Conservation (phyloP, 2,797 vertebrate genomes). For the Oceanodroma leucorhoa region DNA sequence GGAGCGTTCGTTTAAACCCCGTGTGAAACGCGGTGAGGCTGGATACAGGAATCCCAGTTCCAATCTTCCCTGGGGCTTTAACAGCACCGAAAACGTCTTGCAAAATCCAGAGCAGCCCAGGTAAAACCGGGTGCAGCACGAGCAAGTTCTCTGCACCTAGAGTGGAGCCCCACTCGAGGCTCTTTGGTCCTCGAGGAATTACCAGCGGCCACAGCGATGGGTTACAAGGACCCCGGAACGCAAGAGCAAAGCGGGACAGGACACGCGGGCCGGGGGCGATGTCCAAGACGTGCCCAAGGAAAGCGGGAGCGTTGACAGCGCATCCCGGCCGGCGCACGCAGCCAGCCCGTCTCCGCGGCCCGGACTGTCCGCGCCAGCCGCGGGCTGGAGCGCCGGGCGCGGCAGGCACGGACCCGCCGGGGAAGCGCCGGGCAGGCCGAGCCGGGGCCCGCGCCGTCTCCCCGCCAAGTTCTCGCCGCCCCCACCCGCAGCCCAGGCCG, state of each 20-base stretch:
- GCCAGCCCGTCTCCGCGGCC: background rate
- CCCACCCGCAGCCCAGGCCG: background rate
- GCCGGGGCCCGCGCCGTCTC: background rate
- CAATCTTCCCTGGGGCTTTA: background rate
- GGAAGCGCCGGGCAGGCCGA: background rate
- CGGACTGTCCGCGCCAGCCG: background rate
- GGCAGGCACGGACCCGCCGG: background rate
- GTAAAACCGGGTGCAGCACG: background rate
- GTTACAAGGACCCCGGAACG: background rate
- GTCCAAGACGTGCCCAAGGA: background rate
- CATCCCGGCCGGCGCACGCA: background rate
- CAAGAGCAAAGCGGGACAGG: background rate
- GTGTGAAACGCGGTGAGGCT: rapidly evolving
- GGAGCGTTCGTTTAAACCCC: background rate
- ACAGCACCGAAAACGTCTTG: background rate
- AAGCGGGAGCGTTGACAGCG: background rate
- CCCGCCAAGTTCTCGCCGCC: background rate
- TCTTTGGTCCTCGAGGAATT: background rate
- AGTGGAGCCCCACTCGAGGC: background rate
- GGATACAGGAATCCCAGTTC: background rate
- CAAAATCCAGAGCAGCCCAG: background rate
- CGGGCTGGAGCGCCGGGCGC: background rate
- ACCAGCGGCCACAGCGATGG: background rate
- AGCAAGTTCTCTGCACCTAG: background rate
- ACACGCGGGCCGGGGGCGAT: background rate